phyloP scores from a whole-genome alignment of 2,113 vertebrate species.

The Dasyprocta punctata region DNA sequence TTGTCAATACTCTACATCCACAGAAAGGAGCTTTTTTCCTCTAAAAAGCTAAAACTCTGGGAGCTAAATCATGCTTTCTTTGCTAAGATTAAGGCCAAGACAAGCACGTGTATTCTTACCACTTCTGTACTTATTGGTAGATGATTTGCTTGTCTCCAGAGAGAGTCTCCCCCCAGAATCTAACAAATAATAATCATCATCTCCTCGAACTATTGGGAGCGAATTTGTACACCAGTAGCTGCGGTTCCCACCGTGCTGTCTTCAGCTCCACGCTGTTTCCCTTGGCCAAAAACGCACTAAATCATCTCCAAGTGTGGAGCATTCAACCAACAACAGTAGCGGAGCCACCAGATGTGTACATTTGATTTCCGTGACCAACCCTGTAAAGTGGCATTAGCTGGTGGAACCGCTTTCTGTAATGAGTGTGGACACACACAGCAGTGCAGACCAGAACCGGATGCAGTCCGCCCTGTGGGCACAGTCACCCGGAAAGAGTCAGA shows the following conservation, averaged over 20 bases:
- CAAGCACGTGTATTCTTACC: background rate
- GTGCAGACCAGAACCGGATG: background rate
- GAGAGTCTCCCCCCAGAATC: background rate
- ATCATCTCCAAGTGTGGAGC: background rate
- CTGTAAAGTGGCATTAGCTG: background rate
- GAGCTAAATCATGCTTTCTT: background rate
- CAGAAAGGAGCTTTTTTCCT: background rate
- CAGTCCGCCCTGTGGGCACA: background rate
- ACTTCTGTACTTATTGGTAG: background rate
- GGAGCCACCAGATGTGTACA: background rate
- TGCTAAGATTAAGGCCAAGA: background rate
- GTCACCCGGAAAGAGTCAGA: background rate
- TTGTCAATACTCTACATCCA: background rate
- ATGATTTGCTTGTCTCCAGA: background rate
- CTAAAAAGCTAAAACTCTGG: background rate
- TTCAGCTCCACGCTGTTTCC: background rate
- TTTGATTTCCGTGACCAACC: background rate
- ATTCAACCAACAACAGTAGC: background rate
- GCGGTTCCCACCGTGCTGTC: background rate
- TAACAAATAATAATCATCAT: background rate
- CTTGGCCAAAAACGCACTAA: background rate
- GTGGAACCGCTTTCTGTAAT: background rate
- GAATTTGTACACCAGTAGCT: background rate
- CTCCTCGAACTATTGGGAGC: background rate
- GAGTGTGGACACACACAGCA: background rate